phyloP scores from a whole-genome alignment of 2,113 vertebrate genomes.

The Hippopotamus amphibius region DNA sequence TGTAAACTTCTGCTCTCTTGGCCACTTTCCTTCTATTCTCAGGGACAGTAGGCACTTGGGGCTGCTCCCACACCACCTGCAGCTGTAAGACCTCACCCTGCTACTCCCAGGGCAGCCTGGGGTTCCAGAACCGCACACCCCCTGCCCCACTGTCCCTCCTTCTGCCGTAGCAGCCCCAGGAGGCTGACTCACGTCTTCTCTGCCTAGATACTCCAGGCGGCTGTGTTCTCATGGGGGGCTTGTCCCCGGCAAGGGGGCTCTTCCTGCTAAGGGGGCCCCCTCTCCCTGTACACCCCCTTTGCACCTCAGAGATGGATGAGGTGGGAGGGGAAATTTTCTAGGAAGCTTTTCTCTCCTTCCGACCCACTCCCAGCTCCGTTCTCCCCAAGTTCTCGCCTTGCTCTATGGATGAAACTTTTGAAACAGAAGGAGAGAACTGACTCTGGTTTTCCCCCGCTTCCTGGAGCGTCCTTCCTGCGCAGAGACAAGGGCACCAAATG shows the following conservation, averaged over 20 bases:
- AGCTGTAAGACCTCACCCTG: background rate
- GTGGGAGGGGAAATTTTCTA: background rate
- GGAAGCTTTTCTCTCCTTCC: too few relatives aligned
- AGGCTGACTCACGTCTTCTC: background rate
- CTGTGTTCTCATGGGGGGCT: background rate
- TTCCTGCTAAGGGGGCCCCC: background rate
- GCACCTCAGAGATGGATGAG: background rate
- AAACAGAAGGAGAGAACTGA: background rate
- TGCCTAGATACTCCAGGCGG: background rate
- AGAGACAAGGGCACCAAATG: fast-evolving
- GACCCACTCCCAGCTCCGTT: background rate
- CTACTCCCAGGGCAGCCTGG: background rate
- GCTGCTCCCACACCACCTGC: background rate
- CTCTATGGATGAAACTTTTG: background rate
- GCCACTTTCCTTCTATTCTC: background rate
- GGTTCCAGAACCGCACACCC: too few relatives aligned
- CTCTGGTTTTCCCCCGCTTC: background rate
- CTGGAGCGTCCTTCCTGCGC: background rate
- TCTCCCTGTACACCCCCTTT: fast-evolving
- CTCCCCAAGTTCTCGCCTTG: fast-evolving
- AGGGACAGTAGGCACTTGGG: background rate
- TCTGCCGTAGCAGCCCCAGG: background rate
- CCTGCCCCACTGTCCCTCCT: background rate
- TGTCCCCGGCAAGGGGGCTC: background rate
- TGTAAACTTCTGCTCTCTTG: background rate